These are phyloP conservation scores for Eulithis prunata DNA, from an alignment of 2,888 invertebrate genomes.

Conservation along the genomic window DNA sequence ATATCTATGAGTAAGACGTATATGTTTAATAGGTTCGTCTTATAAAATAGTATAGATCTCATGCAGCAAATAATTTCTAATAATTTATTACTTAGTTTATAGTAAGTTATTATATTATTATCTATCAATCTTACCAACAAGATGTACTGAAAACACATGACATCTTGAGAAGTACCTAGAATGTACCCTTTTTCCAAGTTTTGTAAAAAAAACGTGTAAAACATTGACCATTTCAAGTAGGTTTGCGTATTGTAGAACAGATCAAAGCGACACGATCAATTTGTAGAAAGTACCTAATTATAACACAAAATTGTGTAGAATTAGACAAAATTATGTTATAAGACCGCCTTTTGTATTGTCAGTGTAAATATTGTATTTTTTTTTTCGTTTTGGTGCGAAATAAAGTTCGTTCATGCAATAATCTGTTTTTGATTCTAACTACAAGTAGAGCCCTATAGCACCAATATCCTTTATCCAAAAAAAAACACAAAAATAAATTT, in stretches of 20 bases:
- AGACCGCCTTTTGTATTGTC: slow-evolving; percentile 30
- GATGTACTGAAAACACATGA: too few relatives aligned
- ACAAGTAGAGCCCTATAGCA: slow-evolving; percentile 24
- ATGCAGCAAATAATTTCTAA: too few relatives aligned
- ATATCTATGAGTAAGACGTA: too few relatives aligned
- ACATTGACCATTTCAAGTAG: too few relatives aligned
- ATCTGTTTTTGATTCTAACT: slow-evolving; percentile 28
- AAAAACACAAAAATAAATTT: background rate
- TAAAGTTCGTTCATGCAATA: slow-evolving; percentile 29
- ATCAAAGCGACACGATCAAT: slow-evolving; percentile 1
- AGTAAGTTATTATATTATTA: too few relatives aligned
- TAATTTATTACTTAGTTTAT: too few relatives aligned
- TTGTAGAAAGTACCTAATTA: slow-evolving; percentile 9
- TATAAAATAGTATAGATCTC: too few relatives aligned
- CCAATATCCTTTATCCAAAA: slow-evolving; percentile 24
- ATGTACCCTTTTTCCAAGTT: too few relatives aligned
- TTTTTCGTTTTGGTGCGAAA: slow-evolving; percentile 31
- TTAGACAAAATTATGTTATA: slow-evolving; percentile 20
- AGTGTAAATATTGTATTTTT: slow-evolving; percentile 20
- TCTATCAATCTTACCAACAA: too few relatives aligned
- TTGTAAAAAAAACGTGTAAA: too few relatives aligned
- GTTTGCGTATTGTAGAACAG: background rate
- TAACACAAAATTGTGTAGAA: slow-evolving; percentile 25
- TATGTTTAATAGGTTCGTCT: too few relatives aligned
- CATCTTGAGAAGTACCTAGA: too few relatives aligned